Percentiles rank a stretch among this genome's conserved stretches.
Conservation (phyloP, 2,888 invertebrate genomes). For the Oxystoma pomonae region DNA sequence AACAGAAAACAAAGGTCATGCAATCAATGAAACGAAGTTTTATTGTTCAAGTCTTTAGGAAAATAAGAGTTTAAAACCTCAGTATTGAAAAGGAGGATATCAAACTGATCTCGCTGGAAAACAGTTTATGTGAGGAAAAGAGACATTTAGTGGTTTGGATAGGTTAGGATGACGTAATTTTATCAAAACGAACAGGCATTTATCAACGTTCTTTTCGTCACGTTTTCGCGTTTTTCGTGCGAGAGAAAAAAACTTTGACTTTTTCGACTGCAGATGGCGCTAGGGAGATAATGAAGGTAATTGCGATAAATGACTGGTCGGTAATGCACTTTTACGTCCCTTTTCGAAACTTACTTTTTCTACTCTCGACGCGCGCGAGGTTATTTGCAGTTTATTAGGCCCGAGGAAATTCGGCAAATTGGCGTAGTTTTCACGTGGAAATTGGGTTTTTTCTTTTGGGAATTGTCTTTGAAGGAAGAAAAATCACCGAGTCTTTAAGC, state of each 20-base stretch:
- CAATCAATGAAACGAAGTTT: no score
- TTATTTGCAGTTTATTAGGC: neutral
- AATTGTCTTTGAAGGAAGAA: neutral
- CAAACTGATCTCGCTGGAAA: no score
- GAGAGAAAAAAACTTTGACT: neutral
- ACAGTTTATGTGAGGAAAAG: no score
- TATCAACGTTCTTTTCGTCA: neutral
- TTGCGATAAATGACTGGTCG: neutral
- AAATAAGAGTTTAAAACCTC: no score
- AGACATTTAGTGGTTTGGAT: no score
- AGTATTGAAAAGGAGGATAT: no score
- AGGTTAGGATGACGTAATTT: no score
- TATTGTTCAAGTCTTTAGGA: no score
- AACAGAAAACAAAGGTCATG: no score
- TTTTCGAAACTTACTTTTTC: neutral
- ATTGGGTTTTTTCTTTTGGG: neutral
- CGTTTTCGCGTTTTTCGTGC: no score
- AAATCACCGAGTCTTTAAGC: no score
- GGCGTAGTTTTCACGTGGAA: neutral
- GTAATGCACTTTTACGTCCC: slow-evolving; percentile 2
- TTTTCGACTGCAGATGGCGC: neutral
- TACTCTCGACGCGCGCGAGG: neutral
- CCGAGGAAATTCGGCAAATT: neutral
- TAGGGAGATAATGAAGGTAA: neutral
- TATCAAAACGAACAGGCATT: neutral